Evolutionary conservation across 2,113 vertebrate genomes (phyloP), one percentile per base, ranked within the genome.

Genomic region (Castor canadensis): DNA sequence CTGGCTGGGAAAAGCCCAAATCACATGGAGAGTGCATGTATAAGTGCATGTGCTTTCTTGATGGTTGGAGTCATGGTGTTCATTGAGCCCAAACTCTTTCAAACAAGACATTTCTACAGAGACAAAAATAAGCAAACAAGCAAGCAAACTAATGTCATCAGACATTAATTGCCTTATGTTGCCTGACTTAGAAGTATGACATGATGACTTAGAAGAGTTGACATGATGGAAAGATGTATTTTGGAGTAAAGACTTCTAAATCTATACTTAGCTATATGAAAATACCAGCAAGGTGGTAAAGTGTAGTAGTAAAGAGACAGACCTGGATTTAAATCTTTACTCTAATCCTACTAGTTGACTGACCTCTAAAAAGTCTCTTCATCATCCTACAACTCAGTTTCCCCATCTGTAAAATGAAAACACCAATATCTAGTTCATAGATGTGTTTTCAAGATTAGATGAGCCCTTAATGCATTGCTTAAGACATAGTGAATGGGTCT

Each of bases 391-490:
- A 5, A 26, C 22, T 56, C 40, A 43, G 32, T 62, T 91, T 83
- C 3, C 28, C 58, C 52, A 45, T 95, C 22, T 93, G 5, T 30
- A 81, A 89, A 77, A 86, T 76, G 3, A 8, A 80, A 49, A 91
- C 24, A 32, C 40, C 16, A 40, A 52, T 87, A 66, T 52, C 28
- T 92, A 47, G 20, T 54, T 71, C 26, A 73, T 11, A 43, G 58
- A 66, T 72, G 87, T 92, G 64, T 54, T 95, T 94, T 96, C 40
- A 49, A 60, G 38, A 95, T 77, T 76, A 87, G 83, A 62, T 62
- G 38, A 92, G n/a, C 75, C n/a, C 15, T 56, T 82, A 43, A 69
- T 52, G 64, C 38, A 47, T 66, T 64, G 22, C n/a, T 58, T 87
- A 13, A 7, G 60, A 54, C 17, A 77, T 1, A 81, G 17, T 72